Base-by-base conservation (phyloP, 2,888 invertebrate genomes). In the Volucella bombylans region DNA sequence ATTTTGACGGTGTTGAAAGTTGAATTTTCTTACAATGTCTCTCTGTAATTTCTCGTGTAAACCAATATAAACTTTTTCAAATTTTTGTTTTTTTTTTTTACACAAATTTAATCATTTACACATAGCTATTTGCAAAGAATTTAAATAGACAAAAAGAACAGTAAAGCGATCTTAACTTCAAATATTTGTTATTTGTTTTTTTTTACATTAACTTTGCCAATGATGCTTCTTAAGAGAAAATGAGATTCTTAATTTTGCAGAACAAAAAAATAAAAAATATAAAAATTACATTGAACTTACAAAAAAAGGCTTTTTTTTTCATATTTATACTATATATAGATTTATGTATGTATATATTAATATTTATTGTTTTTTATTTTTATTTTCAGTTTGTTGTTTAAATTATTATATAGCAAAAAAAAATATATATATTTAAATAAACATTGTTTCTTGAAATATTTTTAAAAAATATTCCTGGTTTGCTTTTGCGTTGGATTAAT, bases 321-420 rank as follows among this genome's bases (percentile, higher is more conserved):
- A 69, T 74, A 72, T 80, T 83, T 71, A 85, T 76, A 80, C 83
- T 85, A 71, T 23, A 73, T 74, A 62, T 62, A 65, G 38, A 54
- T 61, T 18, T 68, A 72, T 71, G 38, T 68, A 72, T 71, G 38
- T 76, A 82, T 82, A 77, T 77, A 71, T 77, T 82, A 79, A 82
- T 64, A 69, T 82, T 71, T 77, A 38, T 65, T 72, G 18, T 67
- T 68, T 67, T 8, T 47, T 73, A 31, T 39, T 78, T 74, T 78
- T 69, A 47, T 4, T 39, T 77, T 72, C 31, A 31, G 6, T 31
- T 23, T 23, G 23, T 61, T 65, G 11, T 72, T 72, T 80, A 74
- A 80, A 77, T 81, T 62, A 71, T 61, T 68, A 69, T 62, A 80
- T 38, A 69, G 50, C 69, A 81, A 76, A 31, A 31, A 31, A 31